Conservation (phyloP, 1,140 invertebrate species). For the Diorhabda carinulata region DNA sequence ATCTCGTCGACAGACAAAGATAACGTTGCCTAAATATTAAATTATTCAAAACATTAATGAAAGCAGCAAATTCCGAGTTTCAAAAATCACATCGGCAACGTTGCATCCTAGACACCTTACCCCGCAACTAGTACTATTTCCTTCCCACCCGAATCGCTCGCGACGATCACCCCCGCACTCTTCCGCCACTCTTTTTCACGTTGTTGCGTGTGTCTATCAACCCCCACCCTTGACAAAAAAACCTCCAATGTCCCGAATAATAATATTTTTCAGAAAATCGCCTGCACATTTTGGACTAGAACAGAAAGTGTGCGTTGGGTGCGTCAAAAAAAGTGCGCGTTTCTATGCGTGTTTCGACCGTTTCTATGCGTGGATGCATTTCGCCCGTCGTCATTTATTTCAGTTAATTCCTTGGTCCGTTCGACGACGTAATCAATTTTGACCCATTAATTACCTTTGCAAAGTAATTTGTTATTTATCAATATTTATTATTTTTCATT, state of each 20-base stretch:
- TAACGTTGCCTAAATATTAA: too few relatives aligned
- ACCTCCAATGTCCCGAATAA: slow-evolving; percentile 37
- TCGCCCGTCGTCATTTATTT: slow-evolving; percentile 8
- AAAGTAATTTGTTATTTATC: too few relatives aligned
- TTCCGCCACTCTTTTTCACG: slow-evolving; percentile 34
- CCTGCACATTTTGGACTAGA: slow-evolving; percentile 44
- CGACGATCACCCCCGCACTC: slow-evolving; percentile 28
- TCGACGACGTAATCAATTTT: slow-evolving; percentile 27
- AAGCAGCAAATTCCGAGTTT: too few relatives aligned
- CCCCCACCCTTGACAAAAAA: slow-evolving; percentile 31
- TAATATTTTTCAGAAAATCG: slow-evolving; percentile 47
- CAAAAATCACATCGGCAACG: slow-evolving; percentile 6
- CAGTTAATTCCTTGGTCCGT: slow-evolving; percentile 23
- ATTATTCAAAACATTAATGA: too few relatives aligned
- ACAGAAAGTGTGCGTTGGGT: slow-evolving; percentile 39
- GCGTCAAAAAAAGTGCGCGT: slow-evolving; percentile 38
- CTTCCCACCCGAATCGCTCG: slow-evolving; percentile 32
- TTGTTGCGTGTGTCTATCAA: slow-evolving; percentile 34
- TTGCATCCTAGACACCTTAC: slow-evolving; percentile 35
- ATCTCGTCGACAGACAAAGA: too few relatives aligned
- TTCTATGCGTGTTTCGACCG: slow-evolving; percentile 1
- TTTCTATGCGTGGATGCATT: slow-evolving; percentile 27
- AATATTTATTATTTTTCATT: too few relatives aligned
- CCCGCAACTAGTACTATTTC: slow-evolving; percentile 19
- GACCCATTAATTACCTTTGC: not conserved